These are phyloP conservation scores for Xenopus tropicalis DNA, from an alignment of 2,113 vertebrate species.

Conservation along the genomic window UCB_Xtro_10.0 CM004444.2:12982001-12982500, in stretches of 20 bases:
- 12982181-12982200: constrained; percentile 74
- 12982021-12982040: too few relatives aligned
- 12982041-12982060: too few relatives aligned
- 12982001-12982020: too few relatives aligned
- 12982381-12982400: constrained; percentile 68
- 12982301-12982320: constrained; percentile 68
- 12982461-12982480: too few relatives aligned
- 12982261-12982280: constrained; percentile 65
- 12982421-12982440: constrained; percentile 60
- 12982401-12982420: constrained; percentile 61
- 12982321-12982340: constrained; percentile 48
- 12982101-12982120: too few relatives aligned
- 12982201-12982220: constrained; percentile 53
- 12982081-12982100: too few relatives aligned
- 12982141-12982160: constrained; percentile 67
- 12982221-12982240: constrained; percentile 45
- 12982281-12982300: constrained; percentile 66
- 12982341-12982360: neutral
- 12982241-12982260: constrained; percentile 60
- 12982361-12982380: constrained; percentile 59
- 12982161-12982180: constrained; percentile 75
- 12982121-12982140: too few relatives aligned
- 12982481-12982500: too few relatives aligned
- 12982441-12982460: too few relatives aligned
- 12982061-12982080: too few relatives aligned